phyloP scores from a whole-genome alignment of 2,113 vertebrate species.

The Coregonus clupeaformis region DNA sequence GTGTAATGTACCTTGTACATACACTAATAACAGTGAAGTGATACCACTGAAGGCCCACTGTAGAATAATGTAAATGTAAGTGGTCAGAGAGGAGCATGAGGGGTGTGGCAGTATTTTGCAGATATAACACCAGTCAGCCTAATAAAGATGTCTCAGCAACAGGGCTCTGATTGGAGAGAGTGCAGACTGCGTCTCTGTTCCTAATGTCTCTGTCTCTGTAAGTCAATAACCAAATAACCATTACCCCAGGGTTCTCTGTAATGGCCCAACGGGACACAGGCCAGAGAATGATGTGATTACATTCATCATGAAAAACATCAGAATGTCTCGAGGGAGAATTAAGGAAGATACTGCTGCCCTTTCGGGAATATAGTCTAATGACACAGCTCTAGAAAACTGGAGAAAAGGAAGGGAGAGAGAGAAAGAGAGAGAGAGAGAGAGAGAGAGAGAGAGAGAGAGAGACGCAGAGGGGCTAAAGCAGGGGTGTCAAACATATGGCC shows the following conservation, averaged over 20 bases:
- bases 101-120: conserved; percentile 25
- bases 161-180: conserved; percentile 13
- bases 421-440: no score
- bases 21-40: no score
- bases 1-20: no score
- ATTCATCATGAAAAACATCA: conserved; percentile 34
- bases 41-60: not conserved
- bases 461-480: no score
- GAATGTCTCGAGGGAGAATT: conserved; percentile 1
- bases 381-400: no score
- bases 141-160: conserved; percentile 38
- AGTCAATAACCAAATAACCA: conserved; percentile 33
- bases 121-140: conserved; percentile 26
- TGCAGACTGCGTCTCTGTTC: conserved; percentile 2
- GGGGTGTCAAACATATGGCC: no score
- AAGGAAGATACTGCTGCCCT: not conserved
- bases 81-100: not conserved
- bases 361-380: no score
- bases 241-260: conserved; percentile 31
- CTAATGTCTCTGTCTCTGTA: conserved; percentile 26
- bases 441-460: not conserved
- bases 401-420: no score
- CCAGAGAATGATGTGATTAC: conserved; percentile 31
- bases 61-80: not conserved
- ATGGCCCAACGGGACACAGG: conserved; percentile 27